A percentile compares a stretch with the other conserved stretches of the same genome.
These are phyloP conservation scores for Balanococcus diminutus DNA, from an alignment of 2,888 invertebrate species.

Conservation along the genomic window DNA sequence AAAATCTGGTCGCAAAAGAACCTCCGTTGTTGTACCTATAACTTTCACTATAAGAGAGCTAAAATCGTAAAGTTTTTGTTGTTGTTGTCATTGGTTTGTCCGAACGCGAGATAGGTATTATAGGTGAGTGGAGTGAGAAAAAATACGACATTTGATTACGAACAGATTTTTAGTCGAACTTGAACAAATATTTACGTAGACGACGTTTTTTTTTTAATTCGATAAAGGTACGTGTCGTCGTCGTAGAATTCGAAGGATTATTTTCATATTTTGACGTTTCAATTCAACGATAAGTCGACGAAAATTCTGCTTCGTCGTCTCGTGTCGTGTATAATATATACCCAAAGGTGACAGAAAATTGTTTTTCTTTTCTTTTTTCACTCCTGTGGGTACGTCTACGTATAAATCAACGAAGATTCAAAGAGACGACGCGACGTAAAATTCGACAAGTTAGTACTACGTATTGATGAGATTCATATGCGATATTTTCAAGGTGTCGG, in stretches of 20 bases:
- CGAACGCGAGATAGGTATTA: not conserved
- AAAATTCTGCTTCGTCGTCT: not conserved
- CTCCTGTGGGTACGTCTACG: too few relatives aligned
- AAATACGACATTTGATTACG: not conserved
- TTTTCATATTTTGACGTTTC: conserved; percentile 22
- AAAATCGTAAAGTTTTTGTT: not conserved
- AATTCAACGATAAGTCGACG: not conserved
- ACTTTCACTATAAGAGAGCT: not conserved
- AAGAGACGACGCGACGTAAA: not conserved
- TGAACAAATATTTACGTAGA: not conserved
- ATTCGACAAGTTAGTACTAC: not conserved
- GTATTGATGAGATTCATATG: not conserved
- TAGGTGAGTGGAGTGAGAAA: not conserved
- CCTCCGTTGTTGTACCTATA: not conserved
- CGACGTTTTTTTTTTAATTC: not conserved
- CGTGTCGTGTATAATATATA: not conserved
- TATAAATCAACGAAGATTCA: not conserved
- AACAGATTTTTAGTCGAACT: not conserved
- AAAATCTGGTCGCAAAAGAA: not conserved
- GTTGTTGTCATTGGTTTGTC: not conserved
- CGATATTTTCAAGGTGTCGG: too few relatives aligned
- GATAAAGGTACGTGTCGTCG: not conserved
- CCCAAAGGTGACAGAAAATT: not conserved
- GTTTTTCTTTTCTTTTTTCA: too few relatives aligned
- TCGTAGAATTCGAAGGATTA: not conserved